phyloP scores from a whole-genome alignment of 2,797 vertebrate genomes.

The Netta rufina region DNA sequence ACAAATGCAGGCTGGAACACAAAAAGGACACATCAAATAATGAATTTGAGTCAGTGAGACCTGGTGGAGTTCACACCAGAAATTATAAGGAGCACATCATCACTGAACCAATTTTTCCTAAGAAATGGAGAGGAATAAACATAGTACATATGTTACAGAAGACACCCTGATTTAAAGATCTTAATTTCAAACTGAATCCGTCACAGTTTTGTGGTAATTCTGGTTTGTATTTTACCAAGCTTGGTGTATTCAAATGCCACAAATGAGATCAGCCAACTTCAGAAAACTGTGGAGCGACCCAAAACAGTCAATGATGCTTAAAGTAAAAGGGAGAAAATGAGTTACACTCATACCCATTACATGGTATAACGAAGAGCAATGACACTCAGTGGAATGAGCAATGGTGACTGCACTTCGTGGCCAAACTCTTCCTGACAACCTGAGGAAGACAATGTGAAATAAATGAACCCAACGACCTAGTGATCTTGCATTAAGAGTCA shows the following conservation, averaged over 20 bases:
- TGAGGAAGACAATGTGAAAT: constrained; percentile 1
- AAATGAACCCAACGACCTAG: background rate
- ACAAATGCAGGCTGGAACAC: background rate
- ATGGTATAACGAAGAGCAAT: background rate
- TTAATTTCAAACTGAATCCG: background rate
- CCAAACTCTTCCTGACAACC: background rate
- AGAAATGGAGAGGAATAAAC: background rate
- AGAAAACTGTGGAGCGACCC: background rate
- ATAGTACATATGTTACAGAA: background rate
- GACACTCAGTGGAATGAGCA: constrained; percentile 7
- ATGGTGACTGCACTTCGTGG: background rate
- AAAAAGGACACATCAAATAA: constrained; percentile 4
- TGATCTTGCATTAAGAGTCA: background rate
- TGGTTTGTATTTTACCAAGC: background rate
- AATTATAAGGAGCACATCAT: background rate
- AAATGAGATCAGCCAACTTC: background rate
- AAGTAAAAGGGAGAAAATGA: background rate
- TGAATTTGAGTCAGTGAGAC: background rate
- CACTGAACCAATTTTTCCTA: background rate
- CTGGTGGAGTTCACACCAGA: background rate
- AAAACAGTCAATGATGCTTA: background rate
- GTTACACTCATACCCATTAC: background rate
- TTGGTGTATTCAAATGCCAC: background rate
- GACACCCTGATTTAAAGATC: background rate
- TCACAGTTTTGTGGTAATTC: background rate